phyloP scores from a whole-genome alignment of 1,140 invertebrate genomes.

The Magallana angulata region DNA sequence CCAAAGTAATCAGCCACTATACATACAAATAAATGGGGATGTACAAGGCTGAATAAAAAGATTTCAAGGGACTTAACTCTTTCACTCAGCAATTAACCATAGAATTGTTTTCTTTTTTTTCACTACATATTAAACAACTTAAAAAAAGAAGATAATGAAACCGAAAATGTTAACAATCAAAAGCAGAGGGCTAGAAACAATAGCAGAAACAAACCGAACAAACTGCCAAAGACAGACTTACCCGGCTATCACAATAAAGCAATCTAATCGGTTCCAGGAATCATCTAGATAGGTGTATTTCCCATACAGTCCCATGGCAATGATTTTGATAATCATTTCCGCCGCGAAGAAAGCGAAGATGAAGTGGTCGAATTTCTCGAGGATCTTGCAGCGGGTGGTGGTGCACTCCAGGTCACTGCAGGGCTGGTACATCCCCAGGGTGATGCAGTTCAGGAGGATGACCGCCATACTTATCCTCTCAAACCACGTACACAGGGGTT shows the following conservation, averaged over 20 bases:
- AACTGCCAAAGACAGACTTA: slow-evolving; percentile 80
- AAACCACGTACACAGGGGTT: slow-evolving; percentile 92
- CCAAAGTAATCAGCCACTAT: too few relatives aligned
- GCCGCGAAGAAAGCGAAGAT: slow-evolving; percentile 98
- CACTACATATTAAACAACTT: background rate
- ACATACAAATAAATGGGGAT: too few relatives aligned
- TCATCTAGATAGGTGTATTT: slow-evolving; percentile 97
- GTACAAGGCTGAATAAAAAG: background rate
- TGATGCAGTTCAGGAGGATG: slow-evolving; percentile 98
- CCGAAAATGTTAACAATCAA: background rate
- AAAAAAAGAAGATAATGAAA: background rate
- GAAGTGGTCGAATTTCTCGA: slow-evolving; percentile 98
- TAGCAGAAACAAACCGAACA: background rate
- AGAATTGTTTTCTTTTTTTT: background rate
- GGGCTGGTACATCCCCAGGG: slow-evolving; percentile 99
- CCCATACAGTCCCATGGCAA: slow-evolving; percentile 98
- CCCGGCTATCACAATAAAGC: slow-evolving; percentile 98
- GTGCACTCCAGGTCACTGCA: slow-evolving; percentile 91
- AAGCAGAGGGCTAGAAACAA: slow-evolving; percentile 30
- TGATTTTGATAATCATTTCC: slow-evolving; percentile 96
- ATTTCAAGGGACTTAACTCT: background rate
- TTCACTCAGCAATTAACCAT: background rate
- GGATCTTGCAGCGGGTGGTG: slow-evolving; percentile 94
- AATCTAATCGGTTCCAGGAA: slow-evolving; percentile 98
- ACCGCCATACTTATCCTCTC: slow-evolving; percentile 99